A percentile compares a stretch with the other conserved stretches of the same genome.
phyloP scores from a whole-genome alignment of 53 echinoderm and acorn worm species.

The Crossaster papposus region DNA sequence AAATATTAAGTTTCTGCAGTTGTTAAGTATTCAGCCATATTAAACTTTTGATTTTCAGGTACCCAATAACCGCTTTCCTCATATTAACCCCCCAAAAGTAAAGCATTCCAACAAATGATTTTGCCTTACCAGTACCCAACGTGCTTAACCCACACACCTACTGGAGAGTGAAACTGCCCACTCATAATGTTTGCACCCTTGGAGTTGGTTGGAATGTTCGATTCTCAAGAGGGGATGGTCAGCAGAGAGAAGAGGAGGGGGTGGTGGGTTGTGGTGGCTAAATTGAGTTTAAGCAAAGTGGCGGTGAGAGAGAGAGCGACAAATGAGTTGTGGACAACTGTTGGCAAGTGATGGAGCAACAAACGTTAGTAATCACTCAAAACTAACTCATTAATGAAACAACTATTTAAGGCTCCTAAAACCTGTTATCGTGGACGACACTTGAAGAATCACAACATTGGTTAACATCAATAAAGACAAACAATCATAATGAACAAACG shows the following conservation, averaged over 20 bases:
- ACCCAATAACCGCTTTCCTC: neutral
- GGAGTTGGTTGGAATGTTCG: slow-evolving; percentile 48
- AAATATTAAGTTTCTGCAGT: too few relatives aligned
- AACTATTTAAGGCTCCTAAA: neutral
- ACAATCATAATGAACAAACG: too few relatives aligned
- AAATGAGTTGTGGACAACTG: neutral
- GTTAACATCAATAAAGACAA: neutral
- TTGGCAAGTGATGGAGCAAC: slow-evolving; percentile 26
- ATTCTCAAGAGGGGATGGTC: slow-evolving; percentile 56
- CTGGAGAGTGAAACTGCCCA: slow-evolving; percentile 49
- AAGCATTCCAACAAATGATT: slow-evolving; percentile 31
- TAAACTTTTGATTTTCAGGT: too few relatives aligned
- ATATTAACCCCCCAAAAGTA: neutral
- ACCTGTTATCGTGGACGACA: neutral
- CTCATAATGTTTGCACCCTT: slow-evolving; percentile 42
- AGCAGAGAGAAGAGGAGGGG: slow-evolving; percentile 58
- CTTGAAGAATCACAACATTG: neutral
- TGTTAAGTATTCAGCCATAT: too few relatives aligned
- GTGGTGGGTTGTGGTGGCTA: slow-evolving; percentile 31
- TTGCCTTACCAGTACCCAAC: slow-evolving; percentile 52
- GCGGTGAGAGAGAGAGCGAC: neutral
- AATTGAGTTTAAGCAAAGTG: slow-evolving; percentile 35
- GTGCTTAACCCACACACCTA: slow-evolving; percentile 48
- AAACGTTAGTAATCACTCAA: slow-evolving; percentile 59
- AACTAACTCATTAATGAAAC: neutral